Conservation (phyloP, 2,888 invertebrate genomes). For the Parelbella ahira region DNA sequence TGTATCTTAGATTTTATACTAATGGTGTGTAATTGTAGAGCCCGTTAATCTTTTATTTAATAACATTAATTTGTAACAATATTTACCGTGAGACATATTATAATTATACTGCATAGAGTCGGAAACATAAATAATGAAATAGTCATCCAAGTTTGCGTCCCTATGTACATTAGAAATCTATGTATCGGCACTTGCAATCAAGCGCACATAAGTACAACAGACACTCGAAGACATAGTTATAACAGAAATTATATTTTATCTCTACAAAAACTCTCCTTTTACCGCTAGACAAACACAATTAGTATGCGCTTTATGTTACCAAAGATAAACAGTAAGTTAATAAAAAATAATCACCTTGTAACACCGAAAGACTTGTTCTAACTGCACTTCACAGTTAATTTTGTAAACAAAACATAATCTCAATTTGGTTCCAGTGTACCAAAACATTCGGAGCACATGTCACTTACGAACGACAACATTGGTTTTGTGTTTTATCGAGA, state of each 20-base stretch:
- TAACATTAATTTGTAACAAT: too few species aligned
- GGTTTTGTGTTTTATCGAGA: too few species aligned
- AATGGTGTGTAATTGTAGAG: too few species aligned
- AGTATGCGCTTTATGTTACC: constrained; percentile 11
- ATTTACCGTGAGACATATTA: too few species aligned
- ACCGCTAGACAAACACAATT: constrained; percentile 23
- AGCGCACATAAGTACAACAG: constrained; percentile 1
- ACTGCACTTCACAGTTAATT: constrained; percentile 35
- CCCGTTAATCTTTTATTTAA: too few species aligned
- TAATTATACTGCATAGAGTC: too few species aligned
- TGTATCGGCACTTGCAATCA: constrained; percentile 1
- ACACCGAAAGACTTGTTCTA: constrained; percentile 25
- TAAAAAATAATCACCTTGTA: constrained; percentile 32
- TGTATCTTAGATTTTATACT: too few species aligned
- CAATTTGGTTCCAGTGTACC: constrained; percentile 23
- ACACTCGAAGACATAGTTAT: constrained; percentile 9
- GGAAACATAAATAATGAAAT: constrained; percentile 1
- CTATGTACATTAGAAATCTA: constrained; percentile 10
- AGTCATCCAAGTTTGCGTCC: not conserved
- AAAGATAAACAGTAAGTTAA: constrained; percentile 13
- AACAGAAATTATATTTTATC: constrained; percentile 13
- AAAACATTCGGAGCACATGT: constrained; percentile 25
- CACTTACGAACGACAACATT: constrained; percentile 22
- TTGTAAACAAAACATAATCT: constrained; percentile 25
- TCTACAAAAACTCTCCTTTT: constrained; percentile 6